Percentiles rank a stretch among this genome's conserved stretches.
These are phyloP conservation scores for Eupithecia inturbata DNA, from an alignment of 2,888 invertebrate genomes.

Conservation along the genomic window DNA sequence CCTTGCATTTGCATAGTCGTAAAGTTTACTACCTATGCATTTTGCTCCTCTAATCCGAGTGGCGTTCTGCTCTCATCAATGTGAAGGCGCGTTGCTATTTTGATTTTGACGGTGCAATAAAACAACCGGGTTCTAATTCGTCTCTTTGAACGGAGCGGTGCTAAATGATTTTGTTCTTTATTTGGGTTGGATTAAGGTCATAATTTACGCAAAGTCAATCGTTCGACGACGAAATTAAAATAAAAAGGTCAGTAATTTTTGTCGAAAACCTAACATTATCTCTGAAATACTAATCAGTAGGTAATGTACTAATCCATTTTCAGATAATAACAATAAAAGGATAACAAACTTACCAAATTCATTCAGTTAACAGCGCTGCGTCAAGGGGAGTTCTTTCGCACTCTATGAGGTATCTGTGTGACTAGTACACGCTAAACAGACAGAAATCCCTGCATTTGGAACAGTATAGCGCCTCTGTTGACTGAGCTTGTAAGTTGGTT, in stretches of 20 bases:
- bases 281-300: too few relatives aligned
- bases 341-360: too few relatives aligned
- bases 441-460: conserved; percentile 1
- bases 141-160: neutral
- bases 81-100: conserved; percentile 15
- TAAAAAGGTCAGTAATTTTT: too few relatives aligned
- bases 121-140: conserved; percentile 5
- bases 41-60: conserved; percentile 72
- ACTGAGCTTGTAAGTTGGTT: neutral
- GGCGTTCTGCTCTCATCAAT: conserved; percentile 56
- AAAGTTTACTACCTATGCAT: conserved; percentile 81
- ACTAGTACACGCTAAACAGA: neutral
- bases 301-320: too few relatives aligned
- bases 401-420: too few relatives aligned
- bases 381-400: too few relatives aligned
- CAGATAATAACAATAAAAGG: too few relatives aligned
- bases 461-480: neutral
- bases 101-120: conserved; percentile 11
- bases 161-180: neutral
- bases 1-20: conserved; percentile 78
- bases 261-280: too few relatives aligned
- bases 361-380: too few relatives aligned
- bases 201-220: neutral
- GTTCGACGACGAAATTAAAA: too few relatives aligned
- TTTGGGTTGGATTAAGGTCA: neutral